phyloP scores from a whole-genome alignment of 2,113 vertebrate species.

The Papio anubis region DNA sequence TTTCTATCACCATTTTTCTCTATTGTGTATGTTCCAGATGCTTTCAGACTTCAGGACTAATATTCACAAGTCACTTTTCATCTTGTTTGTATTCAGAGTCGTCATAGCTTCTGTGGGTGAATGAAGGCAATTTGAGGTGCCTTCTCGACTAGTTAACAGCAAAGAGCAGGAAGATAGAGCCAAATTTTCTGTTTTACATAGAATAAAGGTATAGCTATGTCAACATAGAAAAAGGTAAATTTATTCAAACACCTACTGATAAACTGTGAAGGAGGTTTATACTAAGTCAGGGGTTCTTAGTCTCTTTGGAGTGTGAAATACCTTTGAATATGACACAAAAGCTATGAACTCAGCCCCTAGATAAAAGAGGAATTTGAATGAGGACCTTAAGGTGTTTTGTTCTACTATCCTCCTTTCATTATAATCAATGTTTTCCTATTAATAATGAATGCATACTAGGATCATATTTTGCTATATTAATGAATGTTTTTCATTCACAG shows the following conservation, averaged over 20 bases:
- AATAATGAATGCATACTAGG: neutral
- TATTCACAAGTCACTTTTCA: neutral
- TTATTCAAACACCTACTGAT: slow-evolving; percentile 4
- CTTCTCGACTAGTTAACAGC: neutral
- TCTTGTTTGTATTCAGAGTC: neutral
- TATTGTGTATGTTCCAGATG: neutral
- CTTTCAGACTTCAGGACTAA: neutral
- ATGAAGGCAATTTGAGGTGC: neutral
- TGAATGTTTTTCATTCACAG: neutral
- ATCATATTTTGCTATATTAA: neutral
- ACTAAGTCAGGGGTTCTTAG: neutral
- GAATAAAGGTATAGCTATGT: neutral
- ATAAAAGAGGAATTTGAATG: neutral
- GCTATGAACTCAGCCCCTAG: neutral
- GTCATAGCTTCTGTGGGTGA: neutral
- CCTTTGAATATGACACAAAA: neutral
- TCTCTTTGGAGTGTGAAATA: neutral
- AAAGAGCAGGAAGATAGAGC: neutral
- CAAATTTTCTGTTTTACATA: neutral
- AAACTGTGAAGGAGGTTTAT: neutral
- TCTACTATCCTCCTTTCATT: neutral
- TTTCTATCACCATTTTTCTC: neutral
- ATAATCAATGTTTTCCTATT: slow-evolving; percentile 3
- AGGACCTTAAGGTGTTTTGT: neutral
- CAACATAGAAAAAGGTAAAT: slow-evolving; percentile 2